Evolutionary conservation across 1,140 invertebrate genomes (phyloP).

Genomic region (Octopus sinensis): DNA sequence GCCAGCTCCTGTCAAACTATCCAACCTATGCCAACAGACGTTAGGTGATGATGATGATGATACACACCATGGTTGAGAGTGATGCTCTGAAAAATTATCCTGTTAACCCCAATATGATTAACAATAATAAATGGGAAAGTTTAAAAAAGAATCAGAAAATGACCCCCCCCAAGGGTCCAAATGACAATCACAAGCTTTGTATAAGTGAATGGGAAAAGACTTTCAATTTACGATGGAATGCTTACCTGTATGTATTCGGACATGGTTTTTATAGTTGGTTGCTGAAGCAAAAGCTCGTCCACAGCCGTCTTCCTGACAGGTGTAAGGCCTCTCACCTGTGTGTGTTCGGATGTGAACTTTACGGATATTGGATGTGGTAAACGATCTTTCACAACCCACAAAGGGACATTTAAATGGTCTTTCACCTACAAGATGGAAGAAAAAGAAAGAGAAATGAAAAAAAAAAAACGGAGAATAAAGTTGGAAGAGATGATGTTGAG

Average conservation of each 20-base stretch:
- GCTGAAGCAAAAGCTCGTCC: conserved; percentile 65
- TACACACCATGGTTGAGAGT: no score
- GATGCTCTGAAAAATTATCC: no score
- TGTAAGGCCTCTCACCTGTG: conserved; percentile 60
- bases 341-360: conserved; percentile 64
- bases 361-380: conserved; percentile 73
- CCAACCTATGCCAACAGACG: no score
- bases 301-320: conserved; percentile 56
- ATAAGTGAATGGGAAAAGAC: neutral
- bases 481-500: no score
- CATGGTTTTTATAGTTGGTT: conserved; percentile 70
- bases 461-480: no score
- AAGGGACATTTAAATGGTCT: conserved; percentile 68
- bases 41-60: no score
- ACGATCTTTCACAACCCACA: conserved; percentile 67
- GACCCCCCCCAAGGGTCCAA: neutral
- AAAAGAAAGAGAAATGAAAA: neutral
- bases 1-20: no score
- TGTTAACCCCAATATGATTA: neutral
- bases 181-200: neutral
- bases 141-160: neutral
- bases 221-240: neutral
- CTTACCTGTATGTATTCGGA: conserved; percentile 59
- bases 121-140: neutral
- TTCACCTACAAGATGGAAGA: conserved; percentile 58